Conservation (phyloP, 2,888 invertebrate species). For the Tinea pellionella region DNA sequence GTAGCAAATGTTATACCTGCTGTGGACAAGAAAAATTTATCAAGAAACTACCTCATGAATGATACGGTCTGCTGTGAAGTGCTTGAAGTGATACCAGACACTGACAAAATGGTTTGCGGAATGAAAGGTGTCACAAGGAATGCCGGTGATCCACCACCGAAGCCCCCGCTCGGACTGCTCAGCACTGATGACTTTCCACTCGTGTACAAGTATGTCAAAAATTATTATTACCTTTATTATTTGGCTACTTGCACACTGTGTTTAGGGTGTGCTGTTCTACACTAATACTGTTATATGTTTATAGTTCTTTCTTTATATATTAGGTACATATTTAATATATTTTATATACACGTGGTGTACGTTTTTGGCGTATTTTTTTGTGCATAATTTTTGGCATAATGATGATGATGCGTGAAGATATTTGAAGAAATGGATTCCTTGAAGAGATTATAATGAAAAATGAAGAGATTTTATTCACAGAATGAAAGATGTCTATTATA, state of each 20-base stretch:
- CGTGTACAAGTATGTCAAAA: constrained; percentile 81
- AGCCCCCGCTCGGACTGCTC: constrained; percentile 84
- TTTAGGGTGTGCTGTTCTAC: not conserved
- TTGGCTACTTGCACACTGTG: not conserved
- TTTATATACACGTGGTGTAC: not conserved
- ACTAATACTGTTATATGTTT: not conserved
- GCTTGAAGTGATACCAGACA: constrained; percentile 85
- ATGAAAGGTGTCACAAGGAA: constrained; percentile 83
- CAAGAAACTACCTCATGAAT: constrained; percentile 82
- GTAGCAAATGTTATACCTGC: constrained; percentile 79
- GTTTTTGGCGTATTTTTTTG: not conserved
- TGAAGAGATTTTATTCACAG: not conserved
- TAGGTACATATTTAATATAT: not conserved
- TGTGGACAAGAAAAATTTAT: constrained; percentile 82
- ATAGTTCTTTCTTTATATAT: not conserved
- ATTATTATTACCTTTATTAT: constrained; percentile 16
- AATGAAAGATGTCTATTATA: not conserved
- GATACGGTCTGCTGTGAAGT: constrained; percentile 91
- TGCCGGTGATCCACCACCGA: constrained; percentile 76
- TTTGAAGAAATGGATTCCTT: no score
- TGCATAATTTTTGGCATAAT: no score
- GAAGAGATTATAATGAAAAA: not conserved
- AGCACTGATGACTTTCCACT: constrained; percentile 84
- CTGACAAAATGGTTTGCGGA: constrained; percentile 88
- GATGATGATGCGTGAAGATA: no score